phyloP scores from a whole-genome alignment of 2,888 invertebrate species.

The Microctonus brassicae region DNA sequence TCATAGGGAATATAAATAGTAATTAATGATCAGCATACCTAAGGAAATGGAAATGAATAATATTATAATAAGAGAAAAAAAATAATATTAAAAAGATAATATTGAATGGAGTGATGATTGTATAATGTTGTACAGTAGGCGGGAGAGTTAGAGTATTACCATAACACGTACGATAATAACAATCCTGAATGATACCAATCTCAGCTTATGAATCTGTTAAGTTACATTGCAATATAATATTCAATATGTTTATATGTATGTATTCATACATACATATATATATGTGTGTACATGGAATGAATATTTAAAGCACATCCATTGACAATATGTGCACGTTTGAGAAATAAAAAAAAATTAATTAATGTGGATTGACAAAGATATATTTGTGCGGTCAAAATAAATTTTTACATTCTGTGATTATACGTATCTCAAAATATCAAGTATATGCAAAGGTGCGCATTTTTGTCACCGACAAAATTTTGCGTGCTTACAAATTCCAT shows the following conservation, averaged over 20 bases:
- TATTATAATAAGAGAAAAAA: too few relatives aligned
- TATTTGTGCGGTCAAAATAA: neutral
- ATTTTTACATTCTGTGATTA: conserved; percentile 25
- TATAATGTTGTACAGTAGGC: conserved; percentile 70
- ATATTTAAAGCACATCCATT: neutral
- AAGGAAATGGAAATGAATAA: conserved; percentile 50
- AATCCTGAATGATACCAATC: conserved; percentile 67
- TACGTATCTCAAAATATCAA: neutral
- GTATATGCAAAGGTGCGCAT: too few relatives aligned
- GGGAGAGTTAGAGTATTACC: conserved; percentile 64
- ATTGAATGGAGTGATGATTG: conserved; percentile 54
- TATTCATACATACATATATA: conserved; percentile 48
- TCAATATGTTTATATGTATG: too few relatives aligned
- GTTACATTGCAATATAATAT: conserved; percentile 66
- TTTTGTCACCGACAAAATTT: too few relatives aligned
- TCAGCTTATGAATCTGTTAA: conserved; percentile 69
- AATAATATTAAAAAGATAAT: conserved; percentile 22
- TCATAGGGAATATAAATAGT: conserved; percentile 62
- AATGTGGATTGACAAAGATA: conserved; percentile 8
- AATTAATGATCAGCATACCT: conserved; percentile 58
- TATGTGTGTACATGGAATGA: conserved; percentile 8
- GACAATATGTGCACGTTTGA: neutral
- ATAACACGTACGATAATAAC: conserved; percentile 50
- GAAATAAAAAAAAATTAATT: conserved; percentile 3
- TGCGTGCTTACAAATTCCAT: too few relatives aligned